phyloP scores from a whole-genome alignment of 1,140 invertebrate species.

The Caenorhabditis brenneri region DNA sequence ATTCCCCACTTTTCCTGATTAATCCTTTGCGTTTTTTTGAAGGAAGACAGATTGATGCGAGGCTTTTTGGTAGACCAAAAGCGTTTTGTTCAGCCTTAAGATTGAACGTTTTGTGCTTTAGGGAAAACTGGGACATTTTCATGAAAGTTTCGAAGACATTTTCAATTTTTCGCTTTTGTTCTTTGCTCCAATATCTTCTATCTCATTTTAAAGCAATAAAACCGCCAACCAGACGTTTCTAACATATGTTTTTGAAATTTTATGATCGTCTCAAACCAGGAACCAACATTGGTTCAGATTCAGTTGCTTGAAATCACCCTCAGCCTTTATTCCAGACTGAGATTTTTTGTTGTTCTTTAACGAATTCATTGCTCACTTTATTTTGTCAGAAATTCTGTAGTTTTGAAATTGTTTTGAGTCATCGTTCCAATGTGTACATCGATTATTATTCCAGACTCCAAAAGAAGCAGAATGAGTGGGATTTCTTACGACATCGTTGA shows the following conservation, averaged over 20 bases:
- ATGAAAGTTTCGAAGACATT: background rate
- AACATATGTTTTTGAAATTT: background rate
- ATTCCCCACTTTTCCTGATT: slow-evolving; percentile 2
- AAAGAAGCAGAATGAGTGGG: background rate
- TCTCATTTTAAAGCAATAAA: too few species aligned
- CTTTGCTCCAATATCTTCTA: background rate
- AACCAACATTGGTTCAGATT: too few species aligned
- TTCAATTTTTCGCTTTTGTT: background rate
- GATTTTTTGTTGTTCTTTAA: too few species aligned
- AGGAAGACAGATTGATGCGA: background rate
- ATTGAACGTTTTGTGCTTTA: background rate
- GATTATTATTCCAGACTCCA: too few species aligned
- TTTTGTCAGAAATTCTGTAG: too few species aligned
- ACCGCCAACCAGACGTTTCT: too few species aligned
- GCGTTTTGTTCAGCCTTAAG: background rate
- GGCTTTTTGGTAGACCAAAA: background rate
- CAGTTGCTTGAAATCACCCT: too few species aligned
- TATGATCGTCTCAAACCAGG: background rate
- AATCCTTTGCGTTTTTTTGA: background rate
- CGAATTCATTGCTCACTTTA: too few species aligned
- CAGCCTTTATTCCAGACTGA: too few species aligned
- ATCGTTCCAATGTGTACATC: too few species aligned
- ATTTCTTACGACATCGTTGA: background rate
- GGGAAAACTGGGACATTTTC: background rate
- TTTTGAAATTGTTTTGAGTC: too few species aligned